These are phyloP conservation scores for Falco novaeseelandiae DNA, from an alignment of 2,797 vertebrate species.

Conservation along the genomic window DNA sequence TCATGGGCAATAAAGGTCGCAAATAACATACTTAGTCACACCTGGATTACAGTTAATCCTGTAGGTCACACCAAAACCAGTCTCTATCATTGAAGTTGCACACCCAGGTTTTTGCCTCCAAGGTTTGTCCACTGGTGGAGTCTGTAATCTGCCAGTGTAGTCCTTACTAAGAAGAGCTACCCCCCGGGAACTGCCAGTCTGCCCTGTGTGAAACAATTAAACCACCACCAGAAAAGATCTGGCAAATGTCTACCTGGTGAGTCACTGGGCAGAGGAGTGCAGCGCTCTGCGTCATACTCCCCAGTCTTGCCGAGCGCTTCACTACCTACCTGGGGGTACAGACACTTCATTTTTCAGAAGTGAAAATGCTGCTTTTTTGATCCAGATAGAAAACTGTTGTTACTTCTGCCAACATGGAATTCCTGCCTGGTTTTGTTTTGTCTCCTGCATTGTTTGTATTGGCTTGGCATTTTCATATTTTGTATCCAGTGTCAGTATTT, in stretches of 20 bases:
- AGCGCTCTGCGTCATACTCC: background rate
- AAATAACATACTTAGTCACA: constrained; percentile 28
- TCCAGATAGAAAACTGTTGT: background rate
- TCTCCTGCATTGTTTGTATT: constrained; percentile 55
- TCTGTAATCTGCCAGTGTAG: background rate
- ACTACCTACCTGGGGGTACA: background rate
- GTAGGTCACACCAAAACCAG: background rate
- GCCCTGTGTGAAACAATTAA: background rate
- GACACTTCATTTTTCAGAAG: background rate
- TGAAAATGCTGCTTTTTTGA: background rate
- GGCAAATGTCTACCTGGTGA: background rate
- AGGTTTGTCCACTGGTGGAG: background rate
- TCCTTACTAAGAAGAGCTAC: background rate
- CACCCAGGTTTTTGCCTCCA: background rate
- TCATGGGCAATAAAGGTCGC: background rate
- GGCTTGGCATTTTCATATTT: constrained; percentile 55
- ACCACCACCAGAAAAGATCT: background rate
- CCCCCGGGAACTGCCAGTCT: background rate
- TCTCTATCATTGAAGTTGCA: background rate
- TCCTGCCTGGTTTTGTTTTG: constrained; percentile 62
- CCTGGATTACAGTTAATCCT: constrained; percentile 18
- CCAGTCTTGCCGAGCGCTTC: background rate
- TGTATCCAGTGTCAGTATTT: constrained; percentile 44
- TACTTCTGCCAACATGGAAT: constrained; percentile 25
- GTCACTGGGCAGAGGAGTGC: background rate